These are phyloP conservation scores for Drosophila triauraria DNA, from an alignment of 1,140 invertebrate genomes.

Conservation along the genomic window DNA sequence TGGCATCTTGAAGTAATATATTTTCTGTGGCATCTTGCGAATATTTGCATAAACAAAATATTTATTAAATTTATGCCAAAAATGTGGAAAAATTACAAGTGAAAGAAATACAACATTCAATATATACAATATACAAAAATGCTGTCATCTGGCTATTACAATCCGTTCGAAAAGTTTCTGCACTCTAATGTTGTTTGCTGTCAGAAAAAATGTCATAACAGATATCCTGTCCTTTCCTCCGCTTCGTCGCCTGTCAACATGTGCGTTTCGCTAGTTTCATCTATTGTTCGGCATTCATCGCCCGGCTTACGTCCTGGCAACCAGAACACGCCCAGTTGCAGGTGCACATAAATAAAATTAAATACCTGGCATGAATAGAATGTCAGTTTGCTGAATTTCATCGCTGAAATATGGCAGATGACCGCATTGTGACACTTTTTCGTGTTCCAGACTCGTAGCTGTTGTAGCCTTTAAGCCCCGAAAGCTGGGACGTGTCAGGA, in stretches of 20 bases:
- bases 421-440: slow-evolving; percentile 34
- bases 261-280: slow-evolving; percentile 11
- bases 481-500: slow-evolving; percentile 26
- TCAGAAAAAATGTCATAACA: slow-evolving; percentile 21
- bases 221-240: slow-evolving; percentile 18
- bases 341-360: slow-evolving; percentile 61
- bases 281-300: slow-evolving; percentile 27
- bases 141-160: slow-evolving; percentile 23
- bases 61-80: slow-evolving; percentile 24
- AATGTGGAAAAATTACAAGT: not conserved
- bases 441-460: slow-evolving; percentile 1
- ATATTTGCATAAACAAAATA: slow-evolving; percentile 24
- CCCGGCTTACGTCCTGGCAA: slow-evolving; percentile 8
- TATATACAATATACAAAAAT: not conserved
- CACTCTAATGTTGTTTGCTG: slow-evolving; percentile 41
- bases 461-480: slow-evolving; percentile 39
- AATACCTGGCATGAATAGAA: slow-evolving; percentile 48
- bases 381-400: slow-evolving; percentile 32
- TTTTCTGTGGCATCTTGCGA: slow-evolving; percentile 29
- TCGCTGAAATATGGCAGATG: slow-evolving; percentile 44
- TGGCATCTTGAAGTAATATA: slow-evolving; percentile 43
- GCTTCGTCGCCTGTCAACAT: slow-evolving; percentile 8
- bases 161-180: slow-evolving; percentile 19
- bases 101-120: not conserved
- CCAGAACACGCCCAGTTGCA: slow-evolving; percentile 27